Percentiles rank a stretch among this genome's conserved stretches.
Conservation (phyloP, 2,888 invertebrate species). For the Drosophila greeni region DNA sequence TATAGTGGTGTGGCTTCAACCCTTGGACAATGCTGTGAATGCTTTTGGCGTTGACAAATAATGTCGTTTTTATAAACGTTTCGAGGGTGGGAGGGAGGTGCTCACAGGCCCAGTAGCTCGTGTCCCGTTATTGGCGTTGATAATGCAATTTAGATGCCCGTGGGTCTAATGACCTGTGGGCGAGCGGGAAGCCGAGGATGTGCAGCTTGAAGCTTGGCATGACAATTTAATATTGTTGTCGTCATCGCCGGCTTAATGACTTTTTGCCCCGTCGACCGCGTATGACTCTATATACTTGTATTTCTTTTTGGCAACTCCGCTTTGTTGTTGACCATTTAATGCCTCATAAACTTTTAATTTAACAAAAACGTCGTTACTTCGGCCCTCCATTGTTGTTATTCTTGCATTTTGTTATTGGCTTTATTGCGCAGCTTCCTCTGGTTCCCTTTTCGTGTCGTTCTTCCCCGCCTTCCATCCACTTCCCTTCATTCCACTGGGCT, state of each 20-base stretch:
- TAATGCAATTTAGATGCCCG: conserved; percentile 70
- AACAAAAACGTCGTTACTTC: conserved; percentile 65
- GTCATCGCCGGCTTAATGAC: conserved; percentile 64
- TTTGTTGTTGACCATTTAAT: conserved; percentile 70
- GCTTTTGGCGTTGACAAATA: conserved; percentile 71
- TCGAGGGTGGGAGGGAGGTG: conserved; percentile 6
- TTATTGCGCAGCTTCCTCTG: conserved; percentile 45
- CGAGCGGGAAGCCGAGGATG: conserved; percentile 3
- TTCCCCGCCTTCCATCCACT: background rate
- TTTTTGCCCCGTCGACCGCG: conserved; percentile 47
- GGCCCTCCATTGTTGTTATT: conserved; percentile 47
- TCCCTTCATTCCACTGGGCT: conserved; percentile 14
- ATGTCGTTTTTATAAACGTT: conserved; percentile 63
- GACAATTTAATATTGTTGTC: conserved; percentile 56
- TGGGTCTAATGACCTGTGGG: conserved; percentile 69
- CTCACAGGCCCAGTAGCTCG: conserved; percentile 11
- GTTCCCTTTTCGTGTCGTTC: conserved; percentile 10
- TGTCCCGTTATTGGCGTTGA: conserved; percentile 69
- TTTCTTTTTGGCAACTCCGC: conserved; percentile 66
- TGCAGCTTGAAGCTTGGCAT: conserved; percentile 30
- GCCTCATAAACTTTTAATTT: conserved; percentile 74
- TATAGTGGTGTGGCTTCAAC: conserved; percentile 3
- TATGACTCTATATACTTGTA: conserved; percentile 39
- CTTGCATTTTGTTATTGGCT: conserved; percentile 56
- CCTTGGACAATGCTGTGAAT: conserved; percentile 15